Conservation (phyloP, 2,113 vertebrate genomes). For the Sphaerodactylus townsendi region DNA sequence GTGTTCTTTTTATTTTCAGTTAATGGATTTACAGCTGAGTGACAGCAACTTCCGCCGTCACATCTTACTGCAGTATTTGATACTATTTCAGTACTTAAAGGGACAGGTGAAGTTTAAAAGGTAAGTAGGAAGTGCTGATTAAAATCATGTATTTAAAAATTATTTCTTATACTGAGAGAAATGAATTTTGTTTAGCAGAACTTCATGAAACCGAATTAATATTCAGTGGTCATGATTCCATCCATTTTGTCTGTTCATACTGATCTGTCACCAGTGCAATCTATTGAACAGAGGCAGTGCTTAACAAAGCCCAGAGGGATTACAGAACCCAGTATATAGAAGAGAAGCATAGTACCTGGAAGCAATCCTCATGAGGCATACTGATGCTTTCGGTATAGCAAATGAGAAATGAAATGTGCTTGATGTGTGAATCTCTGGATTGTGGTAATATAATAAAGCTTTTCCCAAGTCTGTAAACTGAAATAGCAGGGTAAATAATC, state of each 20-base stretch:
- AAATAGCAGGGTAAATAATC: background rate
- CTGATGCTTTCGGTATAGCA: background rate
- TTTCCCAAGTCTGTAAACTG: background rate
- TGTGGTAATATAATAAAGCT: background rate
- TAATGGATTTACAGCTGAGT: constrained; percentile 98
- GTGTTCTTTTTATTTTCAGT: constrained; percentile 68
- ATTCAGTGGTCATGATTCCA: too few species aligned
- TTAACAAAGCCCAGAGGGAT: background rate
- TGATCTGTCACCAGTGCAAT: background rate
- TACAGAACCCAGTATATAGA: background rate
- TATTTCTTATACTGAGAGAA: background rate
- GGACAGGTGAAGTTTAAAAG: constrained; percentile 99
- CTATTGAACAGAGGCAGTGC: background rate
- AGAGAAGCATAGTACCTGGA: background rate
- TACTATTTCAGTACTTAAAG: constrained; percentile 97
- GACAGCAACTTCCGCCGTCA: constrained; percentile 98
- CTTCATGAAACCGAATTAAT: too few species aligned
- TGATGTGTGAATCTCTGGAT: background rate
- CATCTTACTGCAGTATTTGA: constrained; percentile 95
- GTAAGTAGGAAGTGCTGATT: constrained; percentile 67
- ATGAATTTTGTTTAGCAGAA: background rate
- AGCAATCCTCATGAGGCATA: background rate
- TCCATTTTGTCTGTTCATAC: background rate
- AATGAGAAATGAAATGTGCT: background rate
- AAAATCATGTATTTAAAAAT: background rate